Evolutionary conservation across 2,113 vertebrate genomes (phyloP).

Genomic region (Oophaga pumilio): DNA sequence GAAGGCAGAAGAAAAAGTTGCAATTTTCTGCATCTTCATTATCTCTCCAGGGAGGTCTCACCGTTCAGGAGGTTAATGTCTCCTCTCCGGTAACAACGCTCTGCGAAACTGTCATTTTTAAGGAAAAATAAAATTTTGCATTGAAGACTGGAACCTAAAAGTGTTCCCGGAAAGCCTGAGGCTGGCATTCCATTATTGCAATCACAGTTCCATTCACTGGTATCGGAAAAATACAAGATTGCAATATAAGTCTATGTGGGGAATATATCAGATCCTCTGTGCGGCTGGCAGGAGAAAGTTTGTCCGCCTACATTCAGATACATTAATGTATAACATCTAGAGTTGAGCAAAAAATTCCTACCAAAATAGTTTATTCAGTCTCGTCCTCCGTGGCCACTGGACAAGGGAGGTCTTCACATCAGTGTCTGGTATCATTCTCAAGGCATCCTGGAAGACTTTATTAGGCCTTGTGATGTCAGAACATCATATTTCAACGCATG

Average conservation of each 20-base stretch:
- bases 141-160: not conserved
- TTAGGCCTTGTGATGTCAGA: no score
- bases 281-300: not conserved
- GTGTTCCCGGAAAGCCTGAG: not conserved
- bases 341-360: no score
- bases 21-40: conserved; percentile 62
- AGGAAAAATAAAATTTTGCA: conserved; percentile 42
- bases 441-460: no score
- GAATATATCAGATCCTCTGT: conserved; percentile 10
- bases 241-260: conserved; percentile 39
- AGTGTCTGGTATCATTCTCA: no score
- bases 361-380: no score
- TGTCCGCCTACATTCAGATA: not conserved
- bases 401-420: no score
- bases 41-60: conserved; percentile 42
- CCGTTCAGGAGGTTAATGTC: conserved; percentile 44
- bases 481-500: no score
- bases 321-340: not conserved
- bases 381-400: no score
- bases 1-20: conserved; percentile 59
- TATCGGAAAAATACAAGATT: conserved; percentile 29
- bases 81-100: not conserved
- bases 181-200: conserved; percentile 21
- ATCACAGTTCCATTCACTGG: conserved; percentile 29
- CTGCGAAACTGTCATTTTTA: conserved; percentile 25